phyloP scores from a whole-genome alignment of 37 sponge, comb jelly and placozoan species.

The Chondrilla cf. caribensis region DNA sequence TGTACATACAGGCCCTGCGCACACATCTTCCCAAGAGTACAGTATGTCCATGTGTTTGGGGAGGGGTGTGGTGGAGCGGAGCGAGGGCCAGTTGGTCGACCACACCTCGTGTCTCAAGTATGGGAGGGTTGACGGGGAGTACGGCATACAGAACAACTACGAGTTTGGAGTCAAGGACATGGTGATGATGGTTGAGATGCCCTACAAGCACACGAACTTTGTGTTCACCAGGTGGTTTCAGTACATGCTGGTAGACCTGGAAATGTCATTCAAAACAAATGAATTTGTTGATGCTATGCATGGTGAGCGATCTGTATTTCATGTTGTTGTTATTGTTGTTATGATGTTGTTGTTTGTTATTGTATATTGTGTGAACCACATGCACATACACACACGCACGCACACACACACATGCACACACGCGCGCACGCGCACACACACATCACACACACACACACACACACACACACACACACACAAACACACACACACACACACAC shows the following conservation, averaged over 20 bases:
- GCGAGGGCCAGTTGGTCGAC: conserved; percentile 34
- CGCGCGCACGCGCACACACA: conserved; percentile 15
- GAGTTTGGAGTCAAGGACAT: conserved; percentile 27
- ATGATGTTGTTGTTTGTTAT: no score
- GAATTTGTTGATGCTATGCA: conserved; percentile 24
- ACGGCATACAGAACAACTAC: background rate
- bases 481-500: no score
- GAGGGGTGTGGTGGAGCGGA: background rate
- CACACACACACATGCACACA: conserved; percentile 44
- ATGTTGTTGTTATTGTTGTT: no score
- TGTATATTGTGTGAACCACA: background rate
- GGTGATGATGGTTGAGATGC: conserved; percentile 47
- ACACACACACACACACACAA: background rate
- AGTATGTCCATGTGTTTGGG: conserved; percentile 45
- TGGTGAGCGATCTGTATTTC: conserved; percentile 13
- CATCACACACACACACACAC: conserved; percentile 37
- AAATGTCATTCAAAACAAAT: conserved; percentile 31
- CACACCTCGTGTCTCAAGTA: conserved; percentile 11
- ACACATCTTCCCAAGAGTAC: conserved; percentile 6
- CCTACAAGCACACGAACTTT: conserved; percentile 21
- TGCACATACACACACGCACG: background rate
- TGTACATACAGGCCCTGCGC: conserved; percentile 32
- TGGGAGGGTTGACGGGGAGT: conserved; percentile 25
- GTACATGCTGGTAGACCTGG: conserved; percentile 46
- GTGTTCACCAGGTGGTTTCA: conserved; percentile 63